These are phyloP conservation scores for Ephestia elutella DNA, from an alignment of 1,140 invertebrate species.

Conservation along the genomic window DNA sequence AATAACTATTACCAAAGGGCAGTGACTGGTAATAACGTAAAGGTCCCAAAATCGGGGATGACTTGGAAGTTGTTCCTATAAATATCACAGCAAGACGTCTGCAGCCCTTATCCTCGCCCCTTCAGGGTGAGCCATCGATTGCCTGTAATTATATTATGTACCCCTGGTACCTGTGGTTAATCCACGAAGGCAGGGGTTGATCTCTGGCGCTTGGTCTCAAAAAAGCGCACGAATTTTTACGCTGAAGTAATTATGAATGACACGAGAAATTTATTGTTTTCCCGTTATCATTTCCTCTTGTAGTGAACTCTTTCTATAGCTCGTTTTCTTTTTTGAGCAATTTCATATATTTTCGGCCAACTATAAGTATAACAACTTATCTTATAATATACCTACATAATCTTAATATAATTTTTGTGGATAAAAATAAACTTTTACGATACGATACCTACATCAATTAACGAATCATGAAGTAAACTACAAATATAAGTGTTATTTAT, in stretches of 20 bases:
- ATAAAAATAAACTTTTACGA: too few relatives aligned
- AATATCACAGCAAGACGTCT: slow-evolving; percentile 38
- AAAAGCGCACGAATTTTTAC: not conserved
- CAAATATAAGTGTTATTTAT: too few relatives aligned
- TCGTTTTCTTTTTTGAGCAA: too few relatives aligned
- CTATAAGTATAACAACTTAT: too few relatives aligned
- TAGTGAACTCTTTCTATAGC: too few relatives aligned
- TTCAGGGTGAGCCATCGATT: slow-evolving; percentile 47
- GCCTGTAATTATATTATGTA: slow-evolving; percentile 50
- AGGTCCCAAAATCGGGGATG: slow-evolving; percentile 9
- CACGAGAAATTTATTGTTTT: not conserved
- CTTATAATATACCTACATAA: too few relatives aligned
- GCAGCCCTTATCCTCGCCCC: slow-evolving; percentile 16
- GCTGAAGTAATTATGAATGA: not conserved
- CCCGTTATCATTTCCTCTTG: too few relatives aligned
- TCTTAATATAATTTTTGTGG: too few relatives aligned
- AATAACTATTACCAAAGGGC: not conserved
- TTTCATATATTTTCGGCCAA: too few relatives aligned
- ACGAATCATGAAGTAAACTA: too few relatives aligned
- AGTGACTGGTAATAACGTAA: not conserved
- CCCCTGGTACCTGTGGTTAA: slow-evolving; percentile 36
- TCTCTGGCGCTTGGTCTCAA: not conserved
- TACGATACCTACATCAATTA: too few relatives aligned
- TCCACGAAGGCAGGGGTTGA: slow-evolving; percentile 21
- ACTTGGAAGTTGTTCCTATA: slow-evolving; percentile 29